These are phyloP conservation scores for Thymallus thymallus DNA, from an alignment of 2,113 vertebrate genomes.

Conservation along the genomic window DNA sequence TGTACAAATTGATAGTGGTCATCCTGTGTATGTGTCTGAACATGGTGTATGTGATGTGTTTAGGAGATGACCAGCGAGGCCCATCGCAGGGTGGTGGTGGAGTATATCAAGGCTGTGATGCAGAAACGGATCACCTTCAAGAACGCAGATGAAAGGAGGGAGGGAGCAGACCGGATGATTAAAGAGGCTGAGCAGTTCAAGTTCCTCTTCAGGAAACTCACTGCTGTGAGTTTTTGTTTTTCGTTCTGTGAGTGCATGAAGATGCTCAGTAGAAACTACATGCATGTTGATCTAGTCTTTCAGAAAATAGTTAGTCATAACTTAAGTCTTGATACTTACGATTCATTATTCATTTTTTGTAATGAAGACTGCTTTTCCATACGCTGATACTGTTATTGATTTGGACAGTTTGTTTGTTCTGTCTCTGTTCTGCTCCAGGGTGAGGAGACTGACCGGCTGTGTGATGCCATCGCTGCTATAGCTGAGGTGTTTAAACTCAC, in stretches of 20 bases:
- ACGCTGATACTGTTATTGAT: no score
- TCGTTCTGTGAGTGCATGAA: no score
- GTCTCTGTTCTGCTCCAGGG: constrained; percentile 48
- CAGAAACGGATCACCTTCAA: constrained; percentile 92
- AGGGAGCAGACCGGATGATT: constrained; percentile 93
- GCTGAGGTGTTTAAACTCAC: constrained; percentile 97
- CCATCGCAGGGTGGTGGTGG: constrained; percentile 88
- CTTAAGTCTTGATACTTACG: no score
- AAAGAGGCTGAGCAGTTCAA: constrained; percentile 91
- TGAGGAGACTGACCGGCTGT: constrained; percentile 84
- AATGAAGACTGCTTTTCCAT: no score
- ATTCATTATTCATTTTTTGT: no score
- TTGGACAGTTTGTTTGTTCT: background rate
- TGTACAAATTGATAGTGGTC: no score
- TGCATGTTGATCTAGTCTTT: no score
- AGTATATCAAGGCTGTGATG: constrained; percentile 94
- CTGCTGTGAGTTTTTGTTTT: constrained; percentile 57
- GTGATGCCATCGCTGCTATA: constrained; percentile 86
- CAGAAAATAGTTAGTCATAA: no score
- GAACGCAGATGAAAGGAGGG: constrained; percentile 88
- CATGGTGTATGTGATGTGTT: constrained; percentile 11
- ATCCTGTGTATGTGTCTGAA: background rate
- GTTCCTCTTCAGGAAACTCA: constrained; percentile 90
- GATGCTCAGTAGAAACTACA: no score
- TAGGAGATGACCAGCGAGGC: constrained; percentile 91